Evolutionary conservation across 2,888 invertebrate species (phyloP), one percentile per base, ranked within the genome.

Genomic region (Ormia ochracea): DNA sequence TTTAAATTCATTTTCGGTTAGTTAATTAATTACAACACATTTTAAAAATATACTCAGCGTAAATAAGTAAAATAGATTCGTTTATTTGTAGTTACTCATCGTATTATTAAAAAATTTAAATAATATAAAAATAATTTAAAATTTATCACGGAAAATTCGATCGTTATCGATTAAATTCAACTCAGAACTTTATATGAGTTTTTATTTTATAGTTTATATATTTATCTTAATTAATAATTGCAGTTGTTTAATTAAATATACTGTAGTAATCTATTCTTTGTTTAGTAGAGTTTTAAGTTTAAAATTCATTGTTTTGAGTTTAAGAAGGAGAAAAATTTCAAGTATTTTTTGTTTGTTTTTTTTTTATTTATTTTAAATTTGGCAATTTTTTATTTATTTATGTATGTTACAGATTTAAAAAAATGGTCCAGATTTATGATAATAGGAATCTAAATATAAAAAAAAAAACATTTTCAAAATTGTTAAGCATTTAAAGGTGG

Each of bases 81-180:
- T 75, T 76, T 68, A 36, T 65, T 3, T 23, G n/a, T 38, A 21
- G 36, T 14, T 56, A 5, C 21, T 41, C 38, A 38, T n/a, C n/a
- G n/a, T 14, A 17, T 17, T 14, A n/a, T 31, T 41, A 52, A 17
- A 48, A 28, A 26, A 33, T 26, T 50, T 26, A 28, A 31, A 43
- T 38, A 4, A 56, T 70, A 65, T 12, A 70, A 75, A 58, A 70
- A 65, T 75, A 70, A 79, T 75, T 72, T 72, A 72, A 70, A 76
- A 68, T 76, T 61, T 80, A 80, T 80, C 80, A 80, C 80, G 72
- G 33, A 80, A 76, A 80, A 72, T 80, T 80, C 80, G 79, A 61
- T 80, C 66, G 66, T 56, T 76, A 61, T 48, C 66, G 70, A 75
- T 75, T 73, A 26, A 66, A 72, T 66, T 54, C 14, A 80, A 75